Base-by-base conservation (phyloP, 2,888 invertebrate species). In the Drosophila subsilvestris region DNA sequence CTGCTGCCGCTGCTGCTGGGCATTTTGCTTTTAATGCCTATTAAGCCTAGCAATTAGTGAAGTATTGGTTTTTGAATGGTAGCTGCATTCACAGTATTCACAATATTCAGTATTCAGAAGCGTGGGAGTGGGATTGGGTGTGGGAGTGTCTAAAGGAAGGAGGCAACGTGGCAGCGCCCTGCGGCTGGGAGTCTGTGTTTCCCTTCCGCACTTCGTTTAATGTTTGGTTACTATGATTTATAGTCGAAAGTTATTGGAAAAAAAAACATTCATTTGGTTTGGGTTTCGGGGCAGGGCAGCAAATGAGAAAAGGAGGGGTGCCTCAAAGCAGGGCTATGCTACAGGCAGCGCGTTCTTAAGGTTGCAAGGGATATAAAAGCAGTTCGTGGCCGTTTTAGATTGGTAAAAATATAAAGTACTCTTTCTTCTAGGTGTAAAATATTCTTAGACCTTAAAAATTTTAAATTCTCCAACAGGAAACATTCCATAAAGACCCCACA, bases 11-110 rank as follows among this genome's bases (percentile, higher is more conserved):
- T 25, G 70, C 78, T 80, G 75, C 78, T 69, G 79, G 81, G 81
- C 81, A 86, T 84, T 84, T 63, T 84, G 81, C 87, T 86, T 82
- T 82, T 86, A 86, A 82, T 86, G 76, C 87, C 87, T 86, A 86
- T 82, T 82, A 82, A 82, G 81, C 87, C 81, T 63, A 78, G 81
- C 81, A 82, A 82, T 82, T 82, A 82, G 81, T 84, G 81, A 84
- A 80, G 85, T 82, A 82, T 82, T 86, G 81, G 85, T 80, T 78
- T 81, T 75, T 80, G 70, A 81, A 86, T 82, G 76, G 62, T 37
- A 37, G 53, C 49, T 66, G 66, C 48, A 67, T 67, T 68, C 67
- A 37, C 37, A 37, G 14, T n/a, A 37, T n/a, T 37, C 37, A 37
- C 37, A 37, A 9, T 27, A 9, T 27, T 27, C 27, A 27, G 27